Evolutionary conservation across 2,888 invertebrate genomes (phyloP).

Genomic region (Phalangium opilio): DNA sequence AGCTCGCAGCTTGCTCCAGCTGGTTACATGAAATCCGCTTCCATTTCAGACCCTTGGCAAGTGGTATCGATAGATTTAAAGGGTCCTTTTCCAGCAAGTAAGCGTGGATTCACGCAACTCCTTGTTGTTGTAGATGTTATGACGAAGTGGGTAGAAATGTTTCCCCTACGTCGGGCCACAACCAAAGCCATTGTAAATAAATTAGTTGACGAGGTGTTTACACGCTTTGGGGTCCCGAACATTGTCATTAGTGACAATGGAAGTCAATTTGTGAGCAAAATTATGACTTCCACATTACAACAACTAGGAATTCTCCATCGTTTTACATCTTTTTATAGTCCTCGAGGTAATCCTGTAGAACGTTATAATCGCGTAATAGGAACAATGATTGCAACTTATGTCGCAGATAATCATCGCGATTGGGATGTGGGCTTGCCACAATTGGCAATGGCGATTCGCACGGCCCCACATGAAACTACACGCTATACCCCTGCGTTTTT

Average conservation of each 20-base stretch:
- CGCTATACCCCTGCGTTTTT: not conserved
- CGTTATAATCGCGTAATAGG: slow-evolving; percentile 5
- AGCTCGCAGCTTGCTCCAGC: no score
- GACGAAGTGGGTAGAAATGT: slow-evolving; percentile 5
- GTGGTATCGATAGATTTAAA: slow-evolving; percentile 1
- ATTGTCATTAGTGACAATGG: slow-evolving; percentile 7
- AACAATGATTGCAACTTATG: slow-evolving; percentile 4
- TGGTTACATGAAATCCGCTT: no score
- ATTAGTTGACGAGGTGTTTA: slow-evolving; percentile 5
- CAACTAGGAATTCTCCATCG: not conserved
- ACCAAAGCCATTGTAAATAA: not conserved
- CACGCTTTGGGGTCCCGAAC: slow-evolving; percentile 5
- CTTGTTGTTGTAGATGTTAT: slow-evolving; percentile 2
- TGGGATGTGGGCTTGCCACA: slow-evolving; percentile 4
- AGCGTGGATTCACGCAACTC: not conserved
- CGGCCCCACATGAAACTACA: not conserved
- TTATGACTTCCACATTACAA: not conserved
- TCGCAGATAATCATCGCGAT: not conserved
- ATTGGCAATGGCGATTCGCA: slow-evolving; percentile 6
- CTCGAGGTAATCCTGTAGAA: slow-evolving; percentile 10
- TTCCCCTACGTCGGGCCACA: not conserved
- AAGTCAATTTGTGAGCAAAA: not conserved
- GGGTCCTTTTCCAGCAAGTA: slow-evolving; percentile 1
- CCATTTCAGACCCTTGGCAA: not conserved
- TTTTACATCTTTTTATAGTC: slow-evolving; percentile 6